Evolutionary conservation across 2,888 invertebrate species (phyloP).

Genomic region (Halictus ligatus): DNA sequence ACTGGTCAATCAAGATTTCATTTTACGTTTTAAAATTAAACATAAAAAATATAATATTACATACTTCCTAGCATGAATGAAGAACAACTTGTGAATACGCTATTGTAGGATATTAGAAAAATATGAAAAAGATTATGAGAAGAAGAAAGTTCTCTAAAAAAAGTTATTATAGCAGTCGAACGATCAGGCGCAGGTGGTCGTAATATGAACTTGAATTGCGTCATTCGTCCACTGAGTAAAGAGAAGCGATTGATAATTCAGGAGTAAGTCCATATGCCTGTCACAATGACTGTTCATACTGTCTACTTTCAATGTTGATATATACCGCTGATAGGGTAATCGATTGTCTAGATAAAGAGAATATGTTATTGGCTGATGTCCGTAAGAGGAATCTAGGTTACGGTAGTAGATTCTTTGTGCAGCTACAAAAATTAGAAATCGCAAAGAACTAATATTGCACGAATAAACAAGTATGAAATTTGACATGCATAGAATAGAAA

Average conservation of each 20-base stretch:
- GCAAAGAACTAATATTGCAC: too few relatives aligned
- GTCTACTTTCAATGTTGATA: not conserved
- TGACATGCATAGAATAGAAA: too few relatives aligned
- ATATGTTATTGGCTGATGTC: not conserved
- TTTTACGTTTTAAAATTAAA: not conserved
- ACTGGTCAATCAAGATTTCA: not conserved
- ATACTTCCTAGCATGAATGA: not conserved
- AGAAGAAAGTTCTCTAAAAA: not conserved
- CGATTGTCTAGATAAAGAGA: not conserved
- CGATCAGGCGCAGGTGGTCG: not conserved
- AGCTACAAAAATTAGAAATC: not conserved
- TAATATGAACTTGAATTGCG: not conserved
- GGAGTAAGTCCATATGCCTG: not conserved
- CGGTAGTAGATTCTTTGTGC: not conserved
- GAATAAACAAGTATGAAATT: too few relatives aligned
- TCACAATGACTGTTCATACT: not conserved
- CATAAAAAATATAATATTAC: too few relatives aligned
- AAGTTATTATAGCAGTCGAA: not conserved
- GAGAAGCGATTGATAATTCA: not conserved
- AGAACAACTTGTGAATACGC: not conserved
- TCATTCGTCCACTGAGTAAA: not conserved
- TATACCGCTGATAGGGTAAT: not conserved
- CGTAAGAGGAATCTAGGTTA: not conserved
- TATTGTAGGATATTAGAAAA: not conserved
- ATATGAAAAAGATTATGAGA: not conserved